Base-by-base conservation (phyloP, 2,797 vertebrate genomes). In the Onychomys arenicola region DNA sequence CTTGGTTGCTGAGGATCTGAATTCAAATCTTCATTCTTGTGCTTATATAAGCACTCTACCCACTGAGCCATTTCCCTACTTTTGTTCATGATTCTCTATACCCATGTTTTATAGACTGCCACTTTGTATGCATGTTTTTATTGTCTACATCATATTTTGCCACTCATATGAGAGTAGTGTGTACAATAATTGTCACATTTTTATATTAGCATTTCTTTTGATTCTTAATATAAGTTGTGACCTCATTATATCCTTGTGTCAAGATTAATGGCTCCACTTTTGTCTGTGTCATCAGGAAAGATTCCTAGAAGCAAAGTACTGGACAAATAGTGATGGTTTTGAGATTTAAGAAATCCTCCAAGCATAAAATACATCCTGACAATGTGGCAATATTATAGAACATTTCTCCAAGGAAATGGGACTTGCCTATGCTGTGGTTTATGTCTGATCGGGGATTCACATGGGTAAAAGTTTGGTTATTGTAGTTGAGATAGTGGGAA, bases 301-400 rank as follows among this genome's bases (percentile, higher is more conserved):
- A 89, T 46, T 88, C 43, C 40, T 92, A 91, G 93, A 94, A 96
- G 61, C 57, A 81, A 94, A 96, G 80, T 84, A 40, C 21, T 77
- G 5, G 25, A 25, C 55, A 90, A 86, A 85, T 11, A 7, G 67
- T 90, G n/a, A 57, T 90, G 88, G 59, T 88, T 95, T 90, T 16
- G 75, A 92, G n/a, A 77, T 93, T 93, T 92, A 95, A 95, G 90
- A 97, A 91, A 87, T 94, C 49, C 27, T 91, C 57, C 77, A 29
- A 34, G 1, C 57, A 69, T 80, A 86, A 92, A 89, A 55, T 89
- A 49, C 11, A 69, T 75, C 4, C 4, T 7, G 89, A 77, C 76
- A 93, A 52, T 25, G 12, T 93, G 89, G 29, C 67, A 92, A 71
- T n/a, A 71, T 93, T 55, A 37, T 37, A 92, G 37, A 65, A 11